These are phyloP conservation scores for Erannis defoliaria DNA, from an alignment of 2,888 invertebrate genomes.

Conservation along the genomic window DNA sequence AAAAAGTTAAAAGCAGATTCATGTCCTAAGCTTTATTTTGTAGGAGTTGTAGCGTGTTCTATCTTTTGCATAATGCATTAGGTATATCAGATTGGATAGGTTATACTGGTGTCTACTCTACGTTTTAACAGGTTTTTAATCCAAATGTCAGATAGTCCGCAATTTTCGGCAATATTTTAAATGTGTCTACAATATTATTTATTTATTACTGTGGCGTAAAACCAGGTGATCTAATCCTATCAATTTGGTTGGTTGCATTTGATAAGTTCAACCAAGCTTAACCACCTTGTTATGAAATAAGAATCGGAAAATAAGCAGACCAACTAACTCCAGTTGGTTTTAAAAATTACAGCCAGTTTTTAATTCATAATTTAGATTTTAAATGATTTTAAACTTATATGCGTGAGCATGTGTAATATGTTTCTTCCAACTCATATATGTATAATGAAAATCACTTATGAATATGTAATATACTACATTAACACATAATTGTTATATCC, in stretches of 20 bases:
- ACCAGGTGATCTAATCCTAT: conserved; percentile 2
- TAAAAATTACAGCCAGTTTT: not conserved
- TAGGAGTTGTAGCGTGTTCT: not conserved
- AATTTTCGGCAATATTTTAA: not conserved
- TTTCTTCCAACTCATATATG: no score
- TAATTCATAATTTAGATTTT: not conserved
- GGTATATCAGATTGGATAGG: no score
- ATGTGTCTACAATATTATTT: not conserved
- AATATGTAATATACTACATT: no score
- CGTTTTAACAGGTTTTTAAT: no score
- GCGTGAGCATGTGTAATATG: not conserved
- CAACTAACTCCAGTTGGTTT: not conserved
- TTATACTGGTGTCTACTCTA: not conserved
- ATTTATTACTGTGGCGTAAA: conserved; percentile 6
- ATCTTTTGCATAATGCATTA: conserved; percentile 9
- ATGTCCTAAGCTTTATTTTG: conserved; percentile 13
- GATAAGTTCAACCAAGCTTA: conserved; percentile 15
- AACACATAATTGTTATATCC: no score
- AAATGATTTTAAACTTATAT: not conserved
- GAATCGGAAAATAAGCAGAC: not conserved
- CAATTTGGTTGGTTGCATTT: conserved; percentile 7
- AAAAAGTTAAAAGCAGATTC: conserved; percentile 27
- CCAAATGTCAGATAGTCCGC: no score
- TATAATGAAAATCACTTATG: no score
- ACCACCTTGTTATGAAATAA: conserved; percentile 6